Evolutionary conservation across 2,113 vertebrate genomes (phyloP), one percentile per base, ranked within the genome.

Genomic region (Tychaedon coryphoeus): DNA sequence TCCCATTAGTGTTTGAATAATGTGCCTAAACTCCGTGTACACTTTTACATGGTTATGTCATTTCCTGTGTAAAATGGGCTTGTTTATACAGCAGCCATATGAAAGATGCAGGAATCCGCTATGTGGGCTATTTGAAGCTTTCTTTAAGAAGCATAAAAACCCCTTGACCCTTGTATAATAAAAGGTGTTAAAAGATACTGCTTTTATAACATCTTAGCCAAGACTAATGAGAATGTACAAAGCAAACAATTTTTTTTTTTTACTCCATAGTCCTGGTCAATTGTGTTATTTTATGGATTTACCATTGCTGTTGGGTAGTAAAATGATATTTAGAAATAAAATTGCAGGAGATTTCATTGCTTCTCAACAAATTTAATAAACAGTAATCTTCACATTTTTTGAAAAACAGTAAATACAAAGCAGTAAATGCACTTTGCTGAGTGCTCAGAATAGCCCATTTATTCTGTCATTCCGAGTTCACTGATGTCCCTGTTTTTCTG

Each of bases 41-140:
- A 97, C 97, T 98, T 97, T 96, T 95, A 94, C 91, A 93, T 81
- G 97, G 95, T 98, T 97, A 98, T 98, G 98, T 99, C 98, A 99
- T 98, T 99, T 99, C 98, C 98, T 98, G 98, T 85, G 94, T 98
- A 97, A 98, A 98, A 98, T 79, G 96, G 90, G 96, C 88, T 95
- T 97, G 97, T 97, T 98, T 97, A 94, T 97, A 95, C 96, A 98
- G 97, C 97, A 97, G 97, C 96, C 91, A 77, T 96, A 96, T 95
- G 95, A 96, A 96, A 97, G 93, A 96, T 93, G 97, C 96, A 97
- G 96, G 90, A 94, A 96, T 94, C 96, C 82, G 2, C 96, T 97
- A 92, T 97, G 95, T 97, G 95, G 96, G 96, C 97, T 97, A 97
- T 97, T 97, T 97, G 97, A 97, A 97, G 95, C 93, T 95, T 89